Evolutionary conservation across 1,140 invertebrate species (phyloP).

Genomic region (Tetramorium parvispinum): DNA sequence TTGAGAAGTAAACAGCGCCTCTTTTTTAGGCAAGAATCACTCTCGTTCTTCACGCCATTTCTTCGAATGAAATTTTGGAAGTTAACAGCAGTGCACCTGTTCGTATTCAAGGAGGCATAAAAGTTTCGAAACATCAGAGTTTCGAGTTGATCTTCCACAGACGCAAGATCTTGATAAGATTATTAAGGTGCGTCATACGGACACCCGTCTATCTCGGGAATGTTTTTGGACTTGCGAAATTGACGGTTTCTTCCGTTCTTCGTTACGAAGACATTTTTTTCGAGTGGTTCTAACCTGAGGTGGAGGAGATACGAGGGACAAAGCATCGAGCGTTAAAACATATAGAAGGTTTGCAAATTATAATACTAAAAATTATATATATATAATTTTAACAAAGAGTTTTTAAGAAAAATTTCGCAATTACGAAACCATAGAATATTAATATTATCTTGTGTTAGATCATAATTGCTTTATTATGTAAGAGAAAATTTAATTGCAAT

Average conservation of each 20-base stretch:
- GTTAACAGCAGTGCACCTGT: not conserved
- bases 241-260: slow-evolving; percentile 16
- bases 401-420: not conserved
- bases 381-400: not conserved
- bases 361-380: not conserved
- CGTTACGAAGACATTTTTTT: not conserved
- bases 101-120: not conserved
- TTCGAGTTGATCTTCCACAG: not conserved
- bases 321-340: slow-evolving; percentile 12
- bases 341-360: slow-evolving; percentile 24
- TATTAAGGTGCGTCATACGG: slow-evolving; percentile 15
- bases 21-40: not conserved
- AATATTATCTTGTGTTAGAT: not conserved
- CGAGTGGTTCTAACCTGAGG: not conserved
- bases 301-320: not conserved
- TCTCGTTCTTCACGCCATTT: not conserved
- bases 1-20: not conserved
- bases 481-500: not conserved
- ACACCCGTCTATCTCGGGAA: not conserved
- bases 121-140: not conserved
- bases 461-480: not conserved
- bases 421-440: not conserved
- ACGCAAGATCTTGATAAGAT: slow-evolving; percentile 23
- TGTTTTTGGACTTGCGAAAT: not conserved
- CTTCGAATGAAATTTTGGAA: not conserved